These are phyloP conservation scores for Nemotelus pantherinus DNA, from an alignment of 2,888 invertebrate species.

Conservation along the genomic window DNA sequence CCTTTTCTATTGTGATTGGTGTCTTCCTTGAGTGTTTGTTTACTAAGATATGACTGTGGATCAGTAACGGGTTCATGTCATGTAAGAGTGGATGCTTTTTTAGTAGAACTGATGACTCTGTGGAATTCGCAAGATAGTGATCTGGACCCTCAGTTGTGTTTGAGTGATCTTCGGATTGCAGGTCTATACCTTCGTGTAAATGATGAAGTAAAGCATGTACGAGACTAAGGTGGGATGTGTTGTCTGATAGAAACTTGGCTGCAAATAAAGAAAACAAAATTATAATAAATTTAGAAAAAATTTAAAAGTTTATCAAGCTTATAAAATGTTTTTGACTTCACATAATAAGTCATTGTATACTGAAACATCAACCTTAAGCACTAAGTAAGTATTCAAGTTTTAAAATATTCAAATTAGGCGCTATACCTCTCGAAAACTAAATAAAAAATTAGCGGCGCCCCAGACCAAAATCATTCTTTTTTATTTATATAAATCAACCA, in stretches of 20 bases:
- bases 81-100: background rate
- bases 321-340: no score
- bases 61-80: background rate
- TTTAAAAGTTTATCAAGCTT: no score
- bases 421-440: no score
- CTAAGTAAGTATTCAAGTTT: no score
- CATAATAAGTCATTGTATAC: no score
- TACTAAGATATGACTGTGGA: background rate
- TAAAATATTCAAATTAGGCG: no score
- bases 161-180: background rate
- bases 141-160: conserved; percentile 21
- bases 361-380: no score
- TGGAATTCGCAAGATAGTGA: background rate
- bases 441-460: no score
- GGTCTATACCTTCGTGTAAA: background rate
- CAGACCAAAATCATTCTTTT: no score
- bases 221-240: background rate
- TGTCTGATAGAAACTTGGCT: background rate
- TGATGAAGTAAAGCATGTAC: background rate
- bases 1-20: background rate
- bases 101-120: background rate
- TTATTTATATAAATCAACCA: no score
- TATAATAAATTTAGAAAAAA: background rate
- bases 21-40: background rate
- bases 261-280: background rate